Base-by-base conservation (phyloP, 2,797 vertebrate species). In the Thamnophis elegans region DNA sequence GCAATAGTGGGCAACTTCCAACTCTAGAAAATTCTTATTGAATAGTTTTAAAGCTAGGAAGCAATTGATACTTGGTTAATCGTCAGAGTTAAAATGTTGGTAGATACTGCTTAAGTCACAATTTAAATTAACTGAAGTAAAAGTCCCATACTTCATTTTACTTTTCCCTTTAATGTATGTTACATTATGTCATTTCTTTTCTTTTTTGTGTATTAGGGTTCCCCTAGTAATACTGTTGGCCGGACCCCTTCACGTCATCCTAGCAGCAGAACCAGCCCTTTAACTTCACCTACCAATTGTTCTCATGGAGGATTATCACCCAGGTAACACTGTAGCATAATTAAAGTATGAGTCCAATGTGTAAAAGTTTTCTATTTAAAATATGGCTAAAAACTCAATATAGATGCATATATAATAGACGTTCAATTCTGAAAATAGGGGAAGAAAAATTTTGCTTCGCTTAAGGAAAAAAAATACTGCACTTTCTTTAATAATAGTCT, bases 201-300 rank as follows among this genome's bases (percentile, higher is more conserved):
- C 96, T 62, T 96, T 93, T 55, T 94, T 93, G 93, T 95, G 4
- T 90, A 86, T 89, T 95, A 99, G 99, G 98, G 98, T 13, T 99
- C 99, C 93, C 99, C 99, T 0, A 99, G 99, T 97, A 99, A 99
- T 98, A 99, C 99, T 18, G 98, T 99, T 88, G 98, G 98, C 91
- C 98, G 99, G 91, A 98, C 98, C 13, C 98, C 98, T 12, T 97
- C 98, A 28, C 98, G 99, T 93, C 99, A 99, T 95, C 97, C 98
- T 94, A 98, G 98, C 97, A 99, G 98, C 97, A 98, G 99, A 95
- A 98, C 99, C 94, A 99, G 99, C 95, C 99, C 99, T 62, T 98
- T 99, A 93, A 99, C 99, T 90, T 99, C 99, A 56, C 99, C 99
- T 3, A 99, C 99, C 90, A 99, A 99, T 97, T 99, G 99, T 94